phyloP scores from a whole-genome alignment of 2,797 vertebrate species.

The Sandelia bainsii region DNA sequence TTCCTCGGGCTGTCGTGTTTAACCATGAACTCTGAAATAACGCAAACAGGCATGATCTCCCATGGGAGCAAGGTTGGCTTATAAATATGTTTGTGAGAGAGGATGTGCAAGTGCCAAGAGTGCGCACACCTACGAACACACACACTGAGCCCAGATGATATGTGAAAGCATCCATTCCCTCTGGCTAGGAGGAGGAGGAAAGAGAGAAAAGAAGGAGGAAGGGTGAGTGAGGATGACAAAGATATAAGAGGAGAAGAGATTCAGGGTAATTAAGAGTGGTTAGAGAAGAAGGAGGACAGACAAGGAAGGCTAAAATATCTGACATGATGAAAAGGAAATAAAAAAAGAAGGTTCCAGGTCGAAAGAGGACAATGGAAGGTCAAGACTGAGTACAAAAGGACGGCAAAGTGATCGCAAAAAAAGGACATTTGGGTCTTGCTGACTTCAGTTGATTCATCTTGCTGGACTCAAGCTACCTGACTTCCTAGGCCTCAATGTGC shows the following conservation, averaged over 20 bases:
- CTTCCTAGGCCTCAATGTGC: background rate
- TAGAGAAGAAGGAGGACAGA: background rate
- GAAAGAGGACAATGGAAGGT: background rate
- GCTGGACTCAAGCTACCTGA: background rate
- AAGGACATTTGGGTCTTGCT: background rate
- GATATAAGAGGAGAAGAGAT: constrained; percentile 1
- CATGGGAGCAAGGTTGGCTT: constrained; percentile 49
- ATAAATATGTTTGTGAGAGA: constrained; percentile 52
- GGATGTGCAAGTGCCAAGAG: constrained; percentile 10
- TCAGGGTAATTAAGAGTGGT: background rate
- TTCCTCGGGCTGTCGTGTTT: constrained; percentile 68
- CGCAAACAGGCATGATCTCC: constrained; percentile 69
- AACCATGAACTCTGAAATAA: constrained; percentile 76
- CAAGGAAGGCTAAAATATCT: background rate
- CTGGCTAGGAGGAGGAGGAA: constrained; percentile 35
- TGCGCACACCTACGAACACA: constrained; percentile 4
- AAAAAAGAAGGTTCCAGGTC: background rate
- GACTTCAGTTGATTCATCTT: constrained; percentile 5
- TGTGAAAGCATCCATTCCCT: constrained; percentile 23
- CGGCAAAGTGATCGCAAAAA: background rate
- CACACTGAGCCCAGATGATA: constrained; percentile 11
- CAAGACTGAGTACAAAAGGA: background rate
- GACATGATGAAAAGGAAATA: background rate
- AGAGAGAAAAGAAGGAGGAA: background rate
- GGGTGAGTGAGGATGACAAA: constrained; percentile 9